A percentile compares a stretch with the other conserved stretches of the same genome.
Conservation (phyloP, 2,113 vertebrate species). For the Saccopteryx leptura region DNA sequence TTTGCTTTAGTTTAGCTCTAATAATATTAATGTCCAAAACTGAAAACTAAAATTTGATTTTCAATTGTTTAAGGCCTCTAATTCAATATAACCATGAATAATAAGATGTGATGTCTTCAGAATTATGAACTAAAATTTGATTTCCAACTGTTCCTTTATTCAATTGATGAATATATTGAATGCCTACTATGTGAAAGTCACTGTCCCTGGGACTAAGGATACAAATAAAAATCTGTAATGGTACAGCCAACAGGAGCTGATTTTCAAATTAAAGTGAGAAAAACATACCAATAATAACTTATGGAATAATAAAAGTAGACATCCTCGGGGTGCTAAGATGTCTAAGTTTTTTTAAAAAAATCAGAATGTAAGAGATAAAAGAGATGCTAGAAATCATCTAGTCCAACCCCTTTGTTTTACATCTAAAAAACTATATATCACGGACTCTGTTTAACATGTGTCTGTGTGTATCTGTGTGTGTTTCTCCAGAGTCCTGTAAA, state of each 20-base stretch:
- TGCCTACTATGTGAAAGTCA: slow-evolving; percentile 15
- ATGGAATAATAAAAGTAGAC: neutral
- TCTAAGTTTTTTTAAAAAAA: neutral
- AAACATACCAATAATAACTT: neutral
- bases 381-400: neutral
- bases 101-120: slow-evolving; percentile 80
- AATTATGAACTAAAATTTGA: slow-evolving; percentile 80
- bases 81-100: slow-evolving; percentile 76
- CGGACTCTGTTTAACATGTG: neutral
- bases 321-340: neutral
- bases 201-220: neutral
- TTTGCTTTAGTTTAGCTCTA: slow-evolving; percentile 64
- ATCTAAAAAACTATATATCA: neutral
- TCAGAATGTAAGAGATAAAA: neutral
- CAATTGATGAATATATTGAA: slow-evolving; percentile 49
- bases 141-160: slow-evolving; percentile 74
- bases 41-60: slow-evolving; percentile 83
- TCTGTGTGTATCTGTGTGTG: neutral
- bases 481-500: neutral
- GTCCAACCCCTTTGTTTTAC: neutral
- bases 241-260: neutral
- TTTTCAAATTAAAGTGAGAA: neutral
- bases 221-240: neutral
- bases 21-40: slow-evolving; percentile 79
- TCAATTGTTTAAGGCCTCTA: slow-evolving; percentile 81